Evolutionary conservation across 1,140 invertebrate genomes (phyloP), one percentile per base, ranked within the genome.

Genomic region (Diploscapter pachys): DNA sequence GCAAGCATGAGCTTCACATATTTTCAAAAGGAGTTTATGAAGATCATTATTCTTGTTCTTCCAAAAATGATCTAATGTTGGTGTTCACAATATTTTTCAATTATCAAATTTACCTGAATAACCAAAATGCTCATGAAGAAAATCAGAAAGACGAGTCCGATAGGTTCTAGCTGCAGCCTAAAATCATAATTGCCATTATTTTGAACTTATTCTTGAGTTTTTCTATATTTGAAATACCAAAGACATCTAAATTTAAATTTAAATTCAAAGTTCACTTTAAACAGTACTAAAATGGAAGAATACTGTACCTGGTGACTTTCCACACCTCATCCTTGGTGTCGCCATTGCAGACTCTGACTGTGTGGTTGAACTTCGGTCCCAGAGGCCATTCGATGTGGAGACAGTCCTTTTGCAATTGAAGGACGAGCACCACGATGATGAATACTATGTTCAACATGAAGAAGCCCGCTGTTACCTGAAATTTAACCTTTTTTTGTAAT

Each of bases 401-500:
- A 86, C 79, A 81, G 87, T 95, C 93, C 90, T 95, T 96, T 89
- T 95, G 94, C 87, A 96, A 89, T 90, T 96, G 95, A 82, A 98
- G 91, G 85, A 97, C 91, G 88, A 97, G 94, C 81, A 97, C 94
- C 89, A 98, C 95, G 85, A 98, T 90, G 79, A 98, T 94, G 90
- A 98, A 98, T 80, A 98, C 90, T 74, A 94, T 93, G 89, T 98
- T 98, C 86, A 95, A 88, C 93, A 98, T 97, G 89, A 96, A 93
- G 89, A 97, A 98, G 72, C 91, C 92, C 89, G 97, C 96, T 50
- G 70, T 72, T 6, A 67, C 59, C 71, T 72, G 71, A 69, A 67
- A 13, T 9, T 59, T 31, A 31, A 31, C 0, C 1, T 31, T 31
- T 31, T 31, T 31, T 31, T 31, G 31, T 1, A 31, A 31, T 31